Conservation (phyloP, 2,888 invertebrate species). For the Epinotia demarniana region DNA sequence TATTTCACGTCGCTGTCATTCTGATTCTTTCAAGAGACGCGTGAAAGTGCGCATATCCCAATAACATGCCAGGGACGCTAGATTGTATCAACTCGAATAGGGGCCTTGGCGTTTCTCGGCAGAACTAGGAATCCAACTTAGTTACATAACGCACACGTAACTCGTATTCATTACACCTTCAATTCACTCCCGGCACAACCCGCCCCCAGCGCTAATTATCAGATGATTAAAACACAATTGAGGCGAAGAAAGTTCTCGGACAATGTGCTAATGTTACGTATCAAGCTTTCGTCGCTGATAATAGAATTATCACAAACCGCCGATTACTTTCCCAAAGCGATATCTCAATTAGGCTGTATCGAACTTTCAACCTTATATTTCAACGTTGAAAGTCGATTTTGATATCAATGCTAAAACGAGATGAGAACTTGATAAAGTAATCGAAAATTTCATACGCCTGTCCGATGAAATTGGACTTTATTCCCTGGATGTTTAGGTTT, state of each 20-base stretch:
- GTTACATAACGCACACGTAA: constrained; percentile 34
- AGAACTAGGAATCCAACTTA: constrained; percentile 11
- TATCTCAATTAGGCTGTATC: not conserved
- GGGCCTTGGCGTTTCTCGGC: not conserved
- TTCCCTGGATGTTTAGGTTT: not conserved
- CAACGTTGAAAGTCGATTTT: not conserved
- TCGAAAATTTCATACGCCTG: not conserved
- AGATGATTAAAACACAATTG: constrained; percentile 64
- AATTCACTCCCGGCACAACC: constrained; percentile 32
- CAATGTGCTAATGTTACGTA: constrained; percentile 65
- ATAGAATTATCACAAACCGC: constrained; percentile 44
- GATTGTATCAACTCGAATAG: not conserved
- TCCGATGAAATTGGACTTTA: constrained; percentile 3
- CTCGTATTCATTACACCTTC: constrained; percentile 4
- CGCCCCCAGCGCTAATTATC: constrained; percentile 58
- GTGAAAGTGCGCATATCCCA: too few relatives aligned
- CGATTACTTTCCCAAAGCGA: constrained; percentile 3
- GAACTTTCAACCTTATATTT: not conserved
- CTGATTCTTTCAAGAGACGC: too few relatives aligned
- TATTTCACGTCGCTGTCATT: too few relatives aligned
- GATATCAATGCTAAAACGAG: not conserved
- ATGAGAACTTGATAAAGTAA: not conserved
- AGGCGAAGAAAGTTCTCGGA: constrained; percentile 70
- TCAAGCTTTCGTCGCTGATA: constrained; percentile 59
- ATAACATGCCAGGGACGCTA: too few relatives aligned